Base-by-base conservation (phyloP, 2,113 vertebrate species). In the Lates calcarifer region DNA sequence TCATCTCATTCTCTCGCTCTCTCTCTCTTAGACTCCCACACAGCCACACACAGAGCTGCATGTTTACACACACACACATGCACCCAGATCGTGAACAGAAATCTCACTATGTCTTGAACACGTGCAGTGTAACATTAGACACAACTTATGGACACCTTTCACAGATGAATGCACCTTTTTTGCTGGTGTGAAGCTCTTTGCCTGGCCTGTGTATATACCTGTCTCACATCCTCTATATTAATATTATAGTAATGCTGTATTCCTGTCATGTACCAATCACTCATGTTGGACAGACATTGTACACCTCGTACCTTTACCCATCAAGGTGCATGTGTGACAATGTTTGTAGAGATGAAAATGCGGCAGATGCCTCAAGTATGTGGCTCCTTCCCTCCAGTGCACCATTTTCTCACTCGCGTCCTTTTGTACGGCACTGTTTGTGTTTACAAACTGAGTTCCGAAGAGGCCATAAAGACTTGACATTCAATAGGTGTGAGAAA, bases 361-460 rank as follows among this genome's bases (percentile, higher is more conserved):
- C 64, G 83, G 79, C 89, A 88, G 84, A 87, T 77, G 75, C 75
- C 69, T 72, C 41, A 83, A 49, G 74, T 81, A 85, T 89, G 79
- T 49, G 58, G 22, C 56, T 71, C 31, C 61, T 77, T 84, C 55
- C 35, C 26, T 83, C 64, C 79, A 33, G 33, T 86, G 56, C n/a
- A 55, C 67, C 29, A 2, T 65, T 73, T 86, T 80, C 70, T 79
- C 61, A 43, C 82, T 86, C 56, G 6, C n/a, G 1, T 64, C 58
- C 81, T 87, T 91, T 91, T 89, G 91, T 92, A 56, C 63, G 4
- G 6, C 74, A 39, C 55, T 82, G 70, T 89, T 92, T 91, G 81
- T 93, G 80, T 93, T 93, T 62, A 89, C 88, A 89, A 89, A 89
- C 75, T 56, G 70, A 89, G 82, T 88, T 91, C 86, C 90, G 64